A percentile compares a stretch with the other conserved stretches of the same genome.
phyloP scores from a whole-genome alignment of 35 echinoderm and acorn worm species.

The Amphiura filiformis region DNA sequence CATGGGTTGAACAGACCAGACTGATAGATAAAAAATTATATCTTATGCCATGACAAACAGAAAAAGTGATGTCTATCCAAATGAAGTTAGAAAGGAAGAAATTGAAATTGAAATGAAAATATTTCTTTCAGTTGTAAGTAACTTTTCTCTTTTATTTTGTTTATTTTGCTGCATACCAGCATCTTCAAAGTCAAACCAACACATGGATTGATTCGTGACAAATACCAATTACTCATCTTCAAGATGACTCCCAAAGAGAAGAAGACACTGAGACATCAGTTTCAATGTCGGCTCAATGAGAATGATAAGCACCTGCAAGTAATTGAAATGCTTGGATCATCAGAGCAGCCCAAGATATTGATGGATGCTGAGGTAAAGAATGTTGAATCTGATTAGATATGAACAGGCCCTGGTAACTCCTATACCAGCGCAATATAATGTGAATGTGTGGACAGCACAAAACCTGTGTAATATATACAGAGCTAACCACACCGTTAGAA shows the following conservation, averaged over 20 bases:
- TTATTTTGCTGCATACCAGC: constrained; percentile 19
- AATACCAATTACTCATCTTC: constrained; percentile 82
- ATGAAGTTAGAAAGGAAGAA: no score
- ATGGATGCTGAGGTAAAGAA: constrained; percentile 75
- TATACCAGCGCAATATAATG: no score
- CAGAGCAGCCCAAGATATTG: constrained; percentile 74
- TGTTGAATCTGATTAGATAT: not conserved
- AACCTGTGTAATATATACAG: no score
- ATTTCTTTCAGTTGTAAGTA: no score
- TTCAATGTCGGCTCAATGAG: constrained; percentile 73
- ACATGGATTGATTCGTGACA: constrained; percentile 46
- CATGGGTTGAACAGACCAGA: no score
- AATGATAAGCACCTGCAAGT: constrained; percentile 55
- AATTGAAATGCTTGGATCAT: constrained; percentile 66
- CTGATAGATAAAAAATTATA: no score
- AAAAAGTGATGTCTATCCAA: no score
- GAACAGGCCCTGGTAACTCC: no score
- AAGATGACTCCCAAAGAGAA: constrained; percentile 66
- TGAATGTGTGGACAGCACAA: no score
- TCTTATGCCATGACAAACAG: no score
- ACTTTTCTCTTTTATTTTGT: not conserved
- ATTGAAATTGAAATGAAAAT: no score
- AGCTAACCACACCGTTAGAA: no score
- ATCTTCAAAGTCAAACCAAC: constrained; percentile 80
- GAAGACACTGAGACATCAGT: constrained; percentile 50